Conservation (phyloP, 2,113 vertebrate species). For the Dermatemys mawii region DNA sequence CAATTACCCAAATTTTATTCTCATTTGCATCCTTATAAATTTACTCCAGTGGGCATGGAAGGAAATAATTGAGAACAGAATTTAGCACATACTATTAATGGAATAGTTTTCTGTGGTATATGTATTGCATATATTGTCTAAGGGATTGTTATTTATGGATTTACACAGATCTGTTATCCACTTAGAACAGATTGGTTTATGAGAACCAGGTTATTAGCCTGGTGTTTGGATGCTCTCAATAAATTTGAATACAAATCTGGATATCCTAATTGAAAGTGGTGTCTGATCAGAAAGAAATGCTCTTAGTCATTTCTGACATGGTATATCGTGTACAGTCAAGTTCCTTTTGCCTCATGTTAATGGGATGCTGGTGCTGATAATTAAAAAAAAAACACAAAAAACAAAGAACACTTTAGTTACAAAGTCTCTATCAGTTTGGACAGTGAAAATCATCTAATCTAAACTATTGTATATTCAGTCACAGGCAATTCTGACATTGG, state of each 20-base stretch:
- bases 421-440: slow-evolving; percentile 34
- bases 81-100: neutral
- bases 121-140: neutral
- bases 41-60: neutral
- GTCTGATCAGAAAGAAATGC: slow-evolving; percentile 16
- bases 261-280: slow-evolving; percentile 42
- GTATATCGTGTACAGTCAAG: slow-evolving; percentile 27
- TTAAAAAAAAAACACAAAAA: slow-evolving; percentile 28
- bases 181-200: neutral
- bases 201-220: neutral
- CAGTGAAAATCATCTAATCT: slow-evolving; percentile 24
- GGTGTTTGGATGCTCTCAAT: neutral
- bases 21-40: neutral
- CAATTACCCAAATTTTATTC: neutral
- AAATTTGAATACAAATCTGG: neutral
- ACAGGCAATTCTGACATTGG: slow-evolving; percentile 28
- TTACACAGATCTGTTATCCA: neutral
- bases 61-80: neutral
- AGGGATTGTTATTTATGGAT: neutral
- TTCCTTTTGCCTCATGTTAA: slow-evolving; percentile 32
- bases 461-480: neutral
- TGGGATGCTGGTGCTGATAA: slow-evolving; percentile 16
- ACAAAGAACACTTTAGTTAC: slow-evolving; percentile 15
- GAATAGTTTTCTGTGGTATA: neutral
- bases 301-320: slow-evolving; percentile 33